Evolutionary conservation across 1,140 invertebrate genomes (phyloP).

Genomic region (Andrena cerasifolii): DNA sequence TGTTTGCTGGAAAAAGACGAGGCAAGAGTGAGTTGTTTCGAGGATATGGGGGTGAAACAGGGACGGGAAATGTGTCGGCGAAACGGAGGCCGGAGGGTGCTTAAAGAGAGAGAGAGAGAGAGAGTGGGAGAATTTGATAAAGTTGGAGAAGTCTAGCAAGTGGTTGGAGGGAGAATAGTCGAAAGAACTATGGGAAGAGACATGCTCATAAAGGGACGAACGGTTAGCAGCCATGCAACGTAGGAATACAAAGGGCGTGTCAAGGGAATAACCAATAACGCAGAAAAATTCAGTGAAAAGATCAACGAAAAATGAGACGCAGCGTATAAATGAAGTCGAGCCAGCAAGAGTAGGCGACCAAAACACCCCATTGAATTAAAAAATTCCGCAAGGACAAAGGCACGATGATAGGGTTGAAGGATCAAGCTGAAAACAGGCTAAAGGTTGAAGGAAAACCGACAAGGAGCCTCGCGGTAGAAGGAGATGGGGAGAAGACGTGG

Average conservation of each 20-base stretch:
- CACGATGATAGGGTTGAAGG: background rate
- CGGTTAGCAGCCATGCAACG: too few species aligned
- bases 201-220: background rate
- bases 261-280: background rate
- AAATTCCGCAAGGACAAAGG: slow-evolving; percentile 16
- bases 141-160: slow-evolving; percentile 3
- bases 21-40: background rate
- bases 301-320: background rate
- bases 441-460: slow-evolving; percentile 20
- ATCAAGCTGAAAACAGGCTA: slow-evolving; percentile 15
- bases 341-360: background rate
- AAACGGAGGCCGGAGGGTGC: background rate
- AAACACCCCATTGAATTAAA: slow-evolving; percentile 7
- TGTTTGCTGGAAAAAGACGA: background rate
- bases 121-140: background rate
- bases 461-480: background rate
- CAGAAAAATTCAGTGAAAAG: background rate
- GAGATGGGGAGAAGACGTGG: slow-evolving; percentile 21
- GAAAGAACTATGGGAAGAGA: background rate
- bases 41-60: background rate
- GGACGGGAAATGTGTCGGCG: background rate
- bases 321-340: too few species aligned
- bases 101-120: background rate
- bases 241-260: slow-evolving; percentile 5
- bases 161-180: background rate